Evolutionary conservation across 2,888 invertebrate genomes (phyloP).

Genomic region (Melipona beecheii): DNA sequence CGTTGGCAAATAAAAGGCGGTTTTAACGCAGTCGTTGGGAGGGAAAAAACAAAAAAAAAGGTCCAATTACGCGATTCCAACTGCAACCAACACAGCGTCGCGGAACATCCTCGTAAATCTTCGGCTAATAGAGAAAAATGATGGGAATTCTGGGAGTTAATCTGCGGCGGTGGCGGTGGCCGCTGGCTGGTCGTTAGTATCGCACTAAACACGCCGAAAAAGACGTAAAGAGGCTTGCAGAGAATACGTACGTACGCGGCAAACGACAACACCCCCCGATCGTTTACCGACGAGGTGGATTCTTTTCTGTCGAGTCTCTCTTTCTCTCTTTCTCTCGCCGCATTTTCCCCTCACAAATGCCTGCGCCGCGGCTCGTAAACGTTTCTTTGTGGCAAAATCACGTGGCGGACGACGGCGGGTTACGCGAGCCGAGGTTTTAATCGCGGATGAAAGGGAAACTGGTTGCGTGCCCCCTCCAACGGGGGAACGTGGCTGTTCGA

Average conservation of each 20-base stretch:
- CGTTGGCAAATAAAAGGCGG: constrained; percentile 22
- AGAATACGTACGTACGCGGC: constrained; percentile 57
- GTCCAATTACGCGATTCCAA: constrained; percentile 36
- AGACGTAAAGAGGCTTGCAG: constrained; percentile 68
- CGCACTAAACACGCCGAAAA: constrained; percentile 61
- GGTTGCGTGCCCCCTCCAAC: neutral
- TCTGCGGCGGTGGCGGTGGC: constrained; percentile 46
- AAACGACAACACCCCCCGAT: constrained; percentile 36
- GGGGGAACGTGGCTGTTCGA: neutral
- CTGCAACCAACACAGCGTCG: constrained; percentile 26
- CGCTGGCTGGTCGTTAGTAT: constrained; percentile 54
- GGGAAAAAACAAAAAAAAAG: neutral
- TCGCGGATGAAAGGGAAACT: neutral
- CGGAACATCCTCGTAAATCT: constrained; percentile 56
- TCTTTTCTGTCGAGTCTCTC: constrained; percentile 18
- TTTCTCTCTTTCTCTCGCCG: constrained; percentile 30
- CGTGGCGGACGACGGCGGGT: neutral
- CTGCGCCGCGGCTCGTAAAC: neutral
- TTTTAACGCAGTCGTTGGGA: constrained; percentile 37
- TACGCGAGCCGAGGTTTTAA: neutral
- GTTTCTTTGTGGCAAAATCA: neutral
- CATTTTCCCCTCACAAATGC: constrained; percentile 8
- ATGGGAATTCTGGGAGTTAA: constrained; percentile 61
- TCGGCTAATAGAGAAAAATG: constrained; percentile 67
- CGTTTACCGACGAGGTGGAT: constrained; percentile 44